Percentiles rank a stretch among this genome's conserved stretches.
phyloP scores from a whole-genome alignment of 2,797 vertebrate genomes.

The Pteropus rufus region DNA sequence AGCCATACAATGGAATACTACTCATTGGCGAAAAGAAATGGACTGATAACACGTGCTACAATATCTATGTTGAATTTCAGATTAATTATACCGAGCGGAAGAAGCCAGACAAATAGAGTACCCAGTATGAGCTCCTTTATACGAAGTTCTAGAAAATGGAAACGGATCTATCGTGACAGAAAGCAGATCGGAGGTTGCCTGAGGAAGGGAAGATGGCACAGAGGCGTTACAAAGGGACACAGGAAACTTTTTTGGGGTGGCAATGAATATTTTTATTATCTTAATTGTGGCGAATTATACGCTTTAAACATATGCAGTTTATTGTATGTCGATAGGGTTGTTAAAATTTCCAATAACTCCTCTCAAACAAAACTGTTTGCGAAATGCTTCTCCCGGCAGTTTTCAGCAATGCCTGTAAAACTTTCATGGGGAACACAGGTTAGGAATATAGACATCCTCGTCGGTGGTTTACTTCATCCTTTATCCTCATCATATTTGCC shows the following conservation, averaged over 20 bases:
- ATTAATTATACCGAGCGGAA: not conserved
- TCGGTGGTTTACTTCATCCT: not conserved
- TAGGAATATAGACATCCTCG: fast-evolving
- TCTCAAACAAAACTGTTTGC: not conserved
- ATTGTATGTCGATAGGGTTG: not conserved
- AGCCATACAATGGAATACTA: fast-evolving
- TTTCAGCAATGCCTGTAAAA: not conserved
- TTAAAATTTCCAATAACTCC: not conserved
- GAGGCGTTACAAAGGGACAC: not conserved
- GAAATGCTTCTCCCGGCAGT: too few species aligned
- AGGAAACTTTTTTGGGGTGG: not conserved
- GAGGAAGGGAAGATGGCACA: not conserved
- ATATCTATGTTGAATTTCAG: not conserved
- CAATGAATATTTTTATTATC: not conserved
- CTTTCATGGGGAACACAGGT: not conserved
- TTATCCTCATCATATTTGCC: fast-evolving
- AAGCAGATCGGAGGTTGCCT: not conserved
- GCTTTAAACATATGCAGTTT: not conserved
- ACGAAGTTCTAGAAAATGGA: not conserved
- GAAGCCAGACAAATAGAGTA: not conserved
- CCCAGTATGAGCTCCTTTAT: not conserved
- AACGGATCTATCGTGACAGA: not conserved
- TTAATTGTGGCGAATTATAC: not conserved
- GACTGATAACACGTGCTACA: fast-evolving
- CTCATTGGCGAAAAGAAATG: not conserved